phyloP scores from a whole-genome alignment of 2,888 invertebrate genomes.

The Yponomeuta cagnagella region DNA sequence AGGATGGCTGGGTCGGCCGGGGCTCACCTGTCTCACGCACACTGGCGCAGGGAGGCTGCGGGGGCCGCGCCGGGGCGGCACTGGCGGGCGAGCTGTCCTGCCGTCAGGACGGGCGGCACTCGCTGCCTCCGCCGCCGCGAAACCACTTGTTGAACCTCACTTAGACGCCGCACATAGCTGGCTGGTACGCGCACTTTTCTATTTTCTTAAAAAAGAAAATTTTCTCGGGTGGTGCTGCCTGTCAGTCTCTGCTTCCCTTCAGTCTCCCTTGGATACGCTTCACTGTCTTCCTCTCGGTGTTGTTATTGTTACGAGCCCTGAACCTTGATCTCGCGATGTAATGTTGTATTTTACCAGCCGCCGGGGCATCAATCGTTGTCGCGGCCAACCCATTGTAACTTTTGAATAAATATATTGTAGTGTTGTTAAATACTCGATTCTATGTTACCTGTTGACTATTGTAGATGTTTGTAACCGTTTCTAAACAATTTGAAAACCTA shows the following conservation, averaged over 20 bases:
- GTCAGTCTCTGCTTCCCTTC: slow-evolving; percentile 44
- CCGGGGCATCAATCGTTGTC: slow-evolving; percentile 31
- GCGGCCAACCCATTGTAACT: slow-evolving; percentile 63
- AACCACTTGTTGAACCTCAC: slow-evolving; percentile 64
- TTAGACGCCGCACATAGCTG: background rate
- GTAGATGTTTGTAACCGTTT: slow-evolving; percentile 51
- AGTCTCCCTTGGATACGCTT: slow-evolving; percentile 40
- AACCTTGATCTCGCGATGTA: slow-evolving; percentile 20
- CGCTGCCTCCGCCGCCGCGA: slow-evolving; percentile 52
- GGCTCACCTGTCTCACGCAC: slow-evolving; percentile 67
- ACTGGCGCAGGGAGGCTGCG: slow-evolving; percentile 23
- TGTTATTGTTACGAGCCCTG: slow-evolving; percentile 60
- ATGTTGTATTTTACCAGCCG: slow-evolving; percentile 35
- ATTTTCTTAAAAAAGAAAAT: background rate
- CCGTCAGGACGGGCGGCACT: slow-evolving; percentile 49
- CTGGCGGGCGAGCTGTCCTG: slow-evolving; percentile 70
- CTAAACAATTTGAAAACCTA: slow-evolving; percentile 26
- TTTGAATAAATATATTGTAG: slow-evolving; percentile 61
- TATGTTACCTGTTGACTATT: slow-evolving; percentile 73
- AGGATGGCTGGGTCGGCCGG: slow-evolving; percentile 47
- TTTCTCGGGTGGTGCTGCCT: slow-evolving; percentile 58
- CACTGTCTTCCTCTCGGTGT: slow-evolving; percentile 55
- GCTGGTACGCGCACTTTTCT: slow-evolving; percentile 27
- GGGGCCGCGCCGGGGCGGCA: slow-evolving; percentile 32
- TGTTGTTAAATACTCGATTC: slow-evolving; percentile 67